A percentile compares a stretch with the other conserved stretches of the same genome.
These are phyloP conservation scores for Syrmaticus mikado DNA, from an alignment of 2,113 vertebrate species.

Conservation along the genomic window DNA sequence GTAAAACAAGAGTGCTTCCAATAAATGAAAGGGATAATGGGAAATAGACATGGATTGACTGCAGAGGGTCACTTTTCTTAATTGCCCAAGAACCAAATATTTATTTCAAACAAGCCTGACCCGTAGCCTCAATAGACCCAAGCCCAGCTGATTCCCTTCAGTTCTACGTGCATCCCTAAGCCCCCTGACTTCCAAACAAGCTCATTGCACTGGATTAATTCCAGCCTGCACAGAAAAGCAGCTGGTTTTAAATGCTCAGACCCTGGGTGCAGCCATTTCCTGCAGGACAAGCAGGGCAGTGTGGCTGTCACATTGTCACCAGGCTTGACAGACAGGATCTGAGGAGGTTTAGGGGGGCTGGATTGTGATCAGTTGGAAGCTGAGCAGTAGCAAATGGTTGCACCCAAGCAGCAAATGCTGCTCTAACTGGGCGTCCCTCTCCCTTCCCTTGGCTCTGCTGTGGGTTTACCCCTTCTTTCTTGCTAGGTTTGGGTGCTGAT, in stretches of 20 bases:
- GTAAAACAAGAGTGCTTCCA: neutral
- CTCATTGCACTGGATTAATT: neutral
- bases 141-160: neutral
- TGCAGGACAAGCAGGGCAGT: neutral
- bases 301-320: neutral
- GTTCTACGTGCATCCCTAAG: neutral
- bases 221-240: neutral
- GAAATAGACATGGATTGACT: neutral
- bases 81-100: neutral
- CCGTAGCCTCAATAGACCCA: neutral
- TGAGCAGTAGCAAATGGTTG: neutral
- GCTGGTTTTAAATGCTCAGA: neutral
- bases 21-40: neutral
- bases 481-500: neutral
- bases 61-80: neutral
- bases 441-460: neutral
- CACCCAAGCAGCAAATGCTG: neutral
- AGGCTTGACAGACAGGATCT: neutral
- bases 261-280: fast-evolving
- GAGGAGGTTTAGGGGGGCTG: neutral
- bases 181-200: neutral
- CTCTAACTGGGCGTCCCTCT: neutral
- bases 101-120: neutral
- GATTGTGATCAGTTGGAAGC: neutral
- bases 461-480: too few relatives aligned